Percentiles rank a stretch among this genome's conserved stretches.
Evolutionary conservation across 1,140 invertebrate species (phyloP).

Genomic region (Plutomurus gul): DNA sequence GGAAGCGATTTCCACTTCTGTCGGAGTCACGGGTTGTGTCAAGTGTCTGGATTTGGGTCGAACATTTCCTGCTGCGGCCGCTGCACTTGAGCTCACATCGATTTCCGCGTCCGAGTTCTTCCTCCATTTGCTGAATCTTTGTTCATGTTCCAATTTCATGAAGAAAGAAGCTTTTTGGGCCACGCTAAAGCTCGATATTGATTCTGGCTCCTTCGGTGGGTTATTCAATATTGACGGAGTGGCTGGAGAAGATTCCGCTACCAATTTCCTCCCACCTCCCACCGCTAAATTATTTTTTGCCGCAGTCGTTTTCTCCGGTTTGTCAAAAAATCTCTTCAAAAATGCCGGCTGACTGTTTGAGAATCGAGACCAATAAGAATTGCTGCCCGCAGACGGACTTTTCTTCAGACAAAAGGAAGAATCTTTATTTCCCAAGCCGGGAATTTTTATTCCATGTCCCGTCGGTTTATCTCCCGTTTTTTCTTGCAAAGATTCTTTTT

Average conservation of each 20-base stretch:
- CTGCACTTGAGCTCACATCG: neutral
- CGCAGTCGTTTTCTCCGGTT: neutral
- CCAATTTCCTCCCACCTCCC: neutral
- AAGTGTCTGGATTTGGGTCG: neutral
- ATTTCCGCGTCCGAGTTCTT: conserved; percentile 13
- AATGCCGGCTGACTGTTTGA: conserved; percentile 48
- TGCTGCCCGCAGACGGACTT: conserved; percentile 46
- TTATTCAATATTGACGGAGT: neutral
- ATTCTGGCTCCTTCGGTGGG: conserved; percentile 36
- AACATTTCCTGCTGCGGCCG: neutral
- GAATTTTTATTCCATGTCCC: neutral
- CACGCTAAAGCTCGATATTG: conserved; percentile 36
- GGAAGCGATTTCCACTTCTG: conserved; percentile 22
- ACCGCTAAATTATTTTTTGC: neutral
- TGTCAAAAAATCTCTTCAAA: conserved; percentile 47
- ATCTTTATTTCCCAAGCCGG: neutral
- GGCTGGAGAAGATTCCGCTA: neutral
- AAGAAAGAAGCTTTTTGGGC: conserved; percentile 50
- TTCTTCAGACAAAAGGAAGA: conserved; percentile 39
- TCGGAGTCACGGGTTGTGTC: conserved; percentile 30
- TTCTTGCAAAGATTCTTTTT: conserved; percentile 42
- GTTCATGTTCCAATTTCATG: conserved; percentile 52
- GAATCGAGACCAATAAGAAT: conserved; percentile 48
- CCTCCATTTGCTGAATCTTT: conserved; percentile 52
- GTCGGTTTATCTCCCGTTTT: neutral